Conservation (phyloP, 2,113 vertebrate genomes). For the zebrafish (Danio rerio) region GRCz12tu NC_133177.1:35404001-35404500, state of each 20-base stretch:
- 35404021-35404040: background rate
- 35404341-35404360: background rate
- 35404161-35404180: background rate
- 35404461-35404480: too few relatives aligned
- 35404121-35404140: background rate
- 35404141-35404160: background rate
- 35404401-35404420: too few relatives aligned
- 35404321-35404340: background rate
- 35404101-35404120: conserved; percentile 19
- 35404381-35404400: too few relatives aligned
- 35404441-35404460: too few relatives aligned
- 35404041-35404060: conserved; percentile 9
- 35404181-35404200: background rate
- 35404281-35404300: too few relatives aligned
- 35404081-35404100: conserved; percentile 3
- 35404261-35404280: background rate
- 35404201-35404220: background rate
- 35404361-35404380: too few relatives aligned
- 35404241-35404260: background rate
- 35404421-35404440: too few relatives aligned
- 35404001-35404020: conserved; percentile 18
- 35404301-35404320: too few relatives aligned
- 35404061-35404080: background rate
- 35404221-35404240: background rate
- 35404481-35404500: too few relatives aligned